Base-by-base conservation (phyloP, 2,888 invertebrate genomes). In the Ennomos erosarius region DNA sequence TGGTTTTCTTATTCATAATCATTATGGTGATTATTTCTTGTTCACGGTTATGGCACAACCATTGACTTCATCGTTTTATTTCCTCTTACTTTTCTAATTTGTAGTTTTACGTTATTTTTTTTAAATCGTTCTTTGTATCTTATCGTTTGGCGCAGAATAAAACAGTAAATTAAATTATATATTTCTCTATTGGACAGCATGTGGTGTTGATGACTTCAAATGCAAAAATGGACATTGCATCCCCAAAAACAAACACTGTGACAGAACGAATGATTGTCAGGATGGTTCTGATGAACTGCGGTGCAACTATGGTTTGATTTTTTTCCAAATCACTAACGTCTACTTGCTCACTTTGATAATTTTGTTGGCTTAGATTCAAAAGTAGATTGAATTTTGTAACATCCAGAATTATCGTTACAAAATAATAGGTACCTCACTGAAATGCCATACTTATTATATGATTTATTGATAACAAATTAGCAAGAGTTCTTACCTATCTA, bases 161-260 rank as follows among this genome's bases (percentile, higher is more conserved):
- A 57, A 58, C 12, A 56, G 35, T 60, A 53, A 53, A 59, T 59
- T 62, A 65, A 26, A 63, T 51, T 61, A 66, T 67, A 56, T 52
- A 53, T 60, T 70, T 93, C n/a, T 93, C 82, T 95, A 94, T 89
- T 93, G 94, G 74, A 77, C 84, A 92, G 92, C 88, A 82, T 92
- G 92, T 87, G 85, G 86, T 82, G 82, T 85, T 65, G 79, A 76
- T 68, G 91, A 91, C 88, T 95, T 94, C 93, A 93, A 91, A 78
- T 96, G 96, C 87, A 88, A 90, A 79, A 94, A 93, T 82, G 95
- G 94, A 80, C 87, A 93, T 82, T 95, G 95, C 88, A 93, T 95
- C 69, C 90, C 93, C 69, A 80, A 84, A 69, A 87, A 85, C 71
- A 91, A 90, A 78, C 81, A 89, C 69, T 94, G 94, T 82, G 93